Evolutionary conservation across 2,888 invertebrate genomes (phyloP), one percentile per base, ranked within the genome.

Genomic region (Electrophaes corylata): DNA sequence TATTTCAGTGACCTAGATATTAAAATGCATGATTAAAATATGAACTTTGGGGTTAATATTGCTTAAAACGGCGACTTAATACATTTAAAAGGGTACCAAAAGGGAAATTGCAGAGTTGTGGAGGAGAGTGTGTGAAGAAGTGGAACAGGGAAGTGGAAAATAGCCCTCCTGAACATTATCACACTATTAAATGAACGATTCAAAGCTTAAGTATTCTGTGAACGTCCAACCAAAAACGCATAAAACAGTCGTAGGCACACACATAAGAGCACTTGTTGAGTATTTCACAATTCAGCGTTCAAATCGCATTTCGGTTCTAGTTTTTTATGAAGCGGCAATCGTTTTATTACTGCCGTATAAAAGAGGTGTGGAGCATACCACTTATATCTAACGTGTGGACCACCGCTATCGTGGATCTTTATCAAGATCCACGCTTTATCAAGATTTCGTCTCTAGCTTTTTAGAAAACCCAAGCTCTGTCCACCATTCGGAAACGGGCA

Each of bases 1-100:
- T 51, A 48, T 59, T 46, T 51, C 31, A 54, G 26, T 51, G 59
- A 59, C 59, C 59, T 55, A 54, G 41, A 51, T 55, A 50, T 55
- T 51, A n/a, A 20, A 46, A 35, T 54, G 54, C 46, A 50, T 45
- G 19, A 41, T 59, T 18, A 43, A 40, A 47, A 47, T 19, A 20
- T 35, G 29, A 39, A 44, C 3, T n/a, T 37, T 41, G 1, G 26
- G 10, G 2, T 29, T 29, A 12, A 33, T 41, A 41, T 47, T 43
- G 23, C 14, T 45, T 4, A 12, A 37, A 35, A 12, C n/a, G 12
- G 20, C 3, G 20, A 4, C 5, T 29, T 10, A 0, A 29, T n/a
- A 4, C 20, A 20, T 29, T 29, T 29, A 29, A 10, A 10, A 10
- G 10, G 8, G 8, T 29, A 10, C 26, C 10, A 29, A 29, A 23